Base-by-base conservation (phyloP, 2,888 invertebrate species). In the Pandemis cinnamomeana region DNA sequence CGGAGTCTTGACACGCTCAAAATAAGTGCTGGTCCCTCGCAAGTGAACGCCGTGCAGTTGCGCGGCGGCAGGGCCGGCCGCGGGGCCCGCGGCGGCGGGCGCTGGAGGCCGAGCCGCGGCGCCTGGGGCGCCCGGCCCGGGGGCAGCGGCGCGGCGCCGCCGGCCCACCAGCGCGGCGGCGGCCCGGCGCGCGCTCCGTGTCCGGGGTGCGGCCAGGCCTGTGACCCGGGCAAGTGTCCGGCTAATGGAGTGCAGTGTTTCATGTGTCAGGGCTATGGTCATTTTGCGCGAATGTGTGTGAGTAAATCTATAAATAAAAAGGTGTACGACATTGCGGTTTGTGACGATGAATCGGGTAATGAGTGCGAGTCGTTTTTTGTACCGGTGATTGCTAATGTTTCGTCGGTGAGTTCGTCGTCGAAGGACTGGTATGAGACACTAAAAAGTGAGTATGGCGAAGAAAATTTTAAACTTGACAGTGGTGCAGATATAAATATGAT, bases 101-200 rank as follows among this genome's bases (percentile, higher is more conserved):
- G 27, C 27, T 36, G 27, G 27, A 36, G 27, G 27, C 27, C 27
- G 27, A 36, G 27, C 2, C 27, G 42, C 4, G 42, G 58, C 58
- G 58, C 58, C 58, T 58, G 58, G 58, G 58, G 58, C 58, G 58
- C 58, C 8, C 58, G 58, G 27, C 27, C 58, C 58, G 27, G 27
- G 27, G 11, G 27, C 58, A 27, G 27, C 27, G 58, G 58, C 58
- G 58, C 10, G 44, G 42, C n/a, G 62, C 42, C 42, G 42, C 15
- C 27, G 27, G 27, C 27, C 27, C 27, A 36, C 27, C 27, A 36
- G 27, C 27, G 27, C 27, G 27, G 27, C 27, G 27, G 2, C 27
- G 27, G 27, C 27, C 27, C 27, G 27, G 27, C 27, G 27, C 27
- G 27, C 27, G 2, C 27, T 36, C 27, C 27, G 27, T 58, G 58